These are phyloP conservation scores for Calephelis perditalis DNA, from an alignment of 2,888 invertebrate genomes.

Conservation along the genomic window DNA sequence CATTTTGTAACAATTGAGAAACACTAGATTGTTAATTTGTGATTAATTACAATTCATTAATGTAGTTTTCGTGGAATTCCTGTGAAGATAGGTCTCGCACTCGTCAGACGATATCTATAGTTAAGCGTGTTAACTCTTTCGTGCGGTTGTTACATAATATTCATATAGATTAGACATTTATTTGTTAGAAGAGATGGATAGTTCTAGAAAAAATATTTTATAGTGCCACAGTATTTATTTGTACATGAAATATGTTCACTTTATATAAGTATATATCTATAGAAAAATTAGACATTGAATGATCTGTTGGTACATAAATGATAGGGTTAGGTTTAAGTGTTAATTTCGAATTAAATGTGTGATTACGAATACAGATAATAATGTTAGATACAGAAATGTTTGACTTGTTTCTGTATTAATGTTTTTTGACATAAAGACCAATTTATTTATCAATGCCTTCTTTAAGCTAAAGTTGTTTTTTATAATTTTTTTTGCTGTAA, in stretches of 20 bases:
- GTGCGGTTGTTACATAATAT: constrained; percentile 29
- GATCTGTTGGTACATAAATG: constrained; percentile 54
- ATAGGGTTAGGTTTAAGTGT: constrained; percentile 48
- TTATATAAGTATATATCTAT: constrained; percentile 39
- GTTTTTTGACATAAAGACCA: background rate
- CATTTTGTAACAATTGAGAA: too few species aligned
- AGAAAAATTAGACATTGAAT: constrained; percentile 42
- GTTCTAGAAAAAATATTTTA: constrained; percentile 45
- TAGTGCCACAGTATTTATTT: constrained; percentile 61
- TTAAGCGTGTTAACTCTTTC: constrained; percentile 23
- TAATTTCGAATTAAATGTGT: constrained; percentile 50
- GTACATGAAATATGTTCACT: constrained; percentile 48
- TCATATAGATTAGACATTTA: constrained; percentile 33
- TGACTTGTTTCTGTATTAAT: background rate
- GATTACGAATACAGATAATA: constrained; percentile 29
- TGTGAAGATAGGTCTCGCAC: constrained; percentile 20
- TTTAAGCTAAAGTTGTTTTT: too few species aligned
- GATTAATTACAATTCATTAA: constrained; percentile 27
- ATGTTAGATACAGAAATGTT: constrained; percentile 2
- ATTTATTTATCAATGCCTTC: too few species aligned
- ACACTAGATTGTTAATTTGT: too few species aligned
- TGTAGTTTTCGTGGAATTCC: constrained; percentile 8
- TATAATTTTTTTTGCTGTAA: too few species aligned
- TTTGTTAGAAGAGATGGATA: constrained; percentile 38
- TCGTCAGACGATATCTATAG: constrained; percentile 16